Base-by-base conservation (phyloP, 2,888 invertebrate species). In the Lasioglossum lativentre region DNA sequence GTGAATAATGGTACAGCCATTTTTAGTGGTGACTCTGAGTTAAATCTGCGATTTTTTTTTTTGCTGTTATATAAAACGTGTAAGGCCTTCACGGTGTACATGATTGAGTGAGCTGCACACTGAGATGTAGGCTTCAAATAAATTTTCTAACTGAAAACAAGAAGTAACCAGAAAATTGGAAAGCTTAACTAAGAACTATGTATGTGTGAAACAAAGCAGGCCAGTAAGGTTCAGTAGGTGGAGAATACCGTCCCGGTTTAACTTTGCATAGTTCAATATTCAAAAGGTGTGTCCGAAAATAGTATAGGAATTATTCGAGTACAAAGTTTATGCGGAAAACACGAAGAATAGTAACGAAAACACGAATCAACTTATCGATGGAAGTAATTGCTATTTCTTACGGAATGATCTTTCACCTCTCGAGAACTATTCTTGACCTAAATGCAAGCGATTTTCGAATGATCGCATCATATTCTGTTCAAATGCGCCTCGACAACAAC, bases 241-340 rank as follows among this genome's bases (percentile, higher is more conserved):
- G 14, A 27, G 59, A 59, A 52, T 1, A 14, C 23, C 19, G 68
- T 68, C 2, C 10, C 10, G 68, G 38, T 34, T 68, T 19, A 38
- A 30, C 68, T 68, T 30, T 38, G 68, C 30, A 68, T 68, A 59
- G n/a, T 27, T 59, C n/a, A 59, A 30, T 59, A 59, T 59, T 59
- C 59, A 59, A 59, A 59, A 59, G 59, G 27, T 16, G 59, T 27
- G 59, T 59, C 59, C 30, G 14, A 59, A 27, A 59, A 59, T 59
- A 59, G 59, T 16, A 30, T 16, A 27, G 59, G 27, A 59, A 27
- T 59, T 59, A 59, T 59, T 59, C 59, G n/a, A 30, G 27, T 14
- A 12, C 30, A 59, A 59, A 59, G 59, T 8, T 59, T 59, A 14
- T 16, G 27, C 12, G 30, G 5, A 2, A 59, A 59, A 59, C 2